phyloP scores from a whole-genome alignment of 2,888 invertebrate genomes.

The Allygus modestus region DNA sequence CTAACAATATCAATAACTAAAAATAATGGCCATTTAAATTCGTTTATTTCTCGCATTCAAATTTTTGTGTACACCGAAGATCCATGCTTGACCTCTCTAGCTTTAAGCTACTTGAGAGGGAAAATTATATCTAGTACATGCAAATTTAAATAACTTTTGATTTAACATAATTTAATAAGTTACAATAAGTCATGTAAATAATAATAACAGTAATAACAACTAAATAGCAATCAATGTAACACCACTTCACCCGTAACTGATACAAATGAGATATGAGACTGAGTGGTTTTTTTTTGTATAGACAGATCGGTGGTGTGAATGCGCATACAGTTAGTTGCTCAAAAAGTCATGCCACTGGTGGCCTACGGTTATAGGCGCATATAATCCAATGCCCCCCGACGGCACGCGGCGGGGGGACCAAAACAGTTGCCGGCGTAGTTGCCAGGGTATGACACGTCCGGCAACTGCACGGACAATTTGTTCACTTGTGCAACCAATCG shows the following conservation, averaged over 20 bases:
- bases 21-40: too few species aligned
- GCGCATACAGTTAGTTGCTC: not conserved
- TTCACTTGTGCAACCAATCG: slow-evolving; percentile 25
- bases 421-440: not conserved
- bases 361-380: slow-evolving; percentile 13
- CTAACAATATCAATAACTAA: too few species aligned
- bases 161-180: too few species aligned
- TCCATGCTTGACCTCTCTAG: too few species aligned
- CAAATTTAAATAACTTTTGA: too few species aligned
- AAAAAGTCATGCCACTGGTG: slow-evolving; percentile 17
- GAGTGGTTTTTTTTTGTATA: not conserved
- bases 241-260: not conserved
- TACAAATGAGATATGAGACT: too few species aligned
- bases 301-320: not conserved
- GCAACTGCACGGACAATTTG: not conserved
- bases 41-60: too few species aligned
- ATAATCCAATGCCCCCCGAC: slow-evolving; percentile 38
- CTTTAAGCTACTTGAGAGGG: too few species aligned
- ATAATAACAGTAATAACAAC: not conserved
- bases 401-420: not conserved
- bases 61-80: too few species aligned
- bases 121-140: too few species aligned
- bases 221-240: not conserved
- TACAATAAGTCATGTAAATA: too few species aligned
- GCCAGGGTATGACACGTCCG: not conserved